These are phyloP conservation scores for Drosophila mayri DNA, from an alignment of 1,140 invertebrate genomes.

Conservation along the genomic window DNA sequence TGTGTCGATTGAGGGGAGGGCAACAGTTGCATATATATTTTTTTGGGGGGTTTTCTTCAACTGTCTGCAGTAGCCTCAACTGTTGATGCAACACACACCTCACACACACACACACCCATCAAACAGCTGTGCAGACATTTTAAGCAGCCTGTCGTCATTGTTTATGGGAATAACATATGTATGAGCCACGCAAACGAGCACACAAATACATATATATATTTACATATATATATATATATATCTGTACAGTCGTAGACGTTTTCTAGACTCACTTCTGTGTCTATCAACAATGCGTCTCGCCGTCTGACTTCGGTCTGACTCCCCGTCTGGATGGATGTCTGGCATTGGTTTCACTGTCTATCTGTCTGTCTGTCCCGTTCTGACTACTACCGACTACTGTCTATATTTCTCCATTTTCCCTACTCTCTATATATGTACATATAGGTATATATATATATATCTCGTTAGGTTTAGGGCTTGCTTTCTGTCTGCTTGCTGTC, in stretches of 20 bases:
- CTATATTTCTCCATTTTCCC: conserved; percentile 14
- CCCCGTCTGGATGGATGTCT: conserved; percentile 53
- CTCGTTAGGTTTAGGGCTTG: background rate
- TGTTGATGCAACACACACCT: conserved; percentile 68
- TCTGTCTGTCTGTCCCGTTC: conserved; percentile 20
- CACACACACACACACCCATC: conserved; percentile 37
- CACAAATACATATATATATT: background rate
- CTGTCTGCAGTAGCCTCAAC: conserved; percentile 59
- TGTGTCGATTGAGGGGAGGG: conserved; percentile 46
- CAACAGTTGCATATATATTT: background rate
- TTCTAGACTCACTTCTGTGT: conserved; percentile 41
- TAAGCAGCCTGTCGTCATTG: conserved; percentile 67
- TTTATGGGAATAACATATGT: conserved; percentile 39
- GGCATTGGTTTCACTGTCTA: conserved; percentile 61
- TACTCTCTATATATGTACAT: background rate
- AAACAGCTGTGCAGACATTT: conserved; percentile 81
- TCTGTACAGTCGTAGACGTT: conserved; percentile 29
- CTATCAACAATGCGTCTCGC: conserved; percentile 55
- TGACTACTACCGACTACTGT: conserved; percentile 25
- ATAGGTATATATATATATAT: background rate
- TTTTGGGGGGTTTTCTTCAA: conserved; percentile 25
- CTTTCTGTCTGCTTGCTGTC: conserved; percentile 15
- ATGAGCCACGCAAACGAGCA: conserved; percentile 17
- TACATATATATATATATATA: background rate
- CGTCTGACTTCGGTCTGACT: conserved; percentile 55